Base-by-base conservation (phyloP, 2,113 vertebrate genomes). In the Hypomesus transpacificus region DNA sequence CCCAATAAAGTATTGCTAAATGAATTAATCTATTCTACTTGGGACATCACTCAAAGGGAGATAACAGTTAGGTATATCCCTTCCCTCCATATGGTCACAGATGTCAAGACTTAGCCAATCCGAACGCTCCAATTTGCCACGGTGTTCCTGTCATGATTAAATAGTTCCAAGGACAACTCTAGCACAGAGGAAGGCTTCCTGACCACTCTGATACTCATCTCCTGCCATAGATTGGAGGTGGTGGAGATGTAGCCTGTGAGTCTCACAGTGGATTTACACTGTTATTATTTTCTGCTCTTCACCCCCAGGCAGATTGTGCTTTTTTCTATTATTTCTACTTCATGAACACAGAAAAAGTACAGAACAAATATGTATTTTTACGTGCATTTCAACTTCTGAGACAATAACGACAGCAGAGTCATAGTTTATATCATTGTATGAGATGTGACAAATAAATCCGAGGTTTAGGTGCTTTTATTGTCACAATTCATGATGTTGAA, bases 1-100 rank as follows among this genome's bases (percentile, higher is more conserved):
- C 81, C 85, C 82, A 91, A 91, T 91, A 92, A 92, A 90, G 84
- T 80, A 80, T 79, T 79, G 77, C 83, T 89, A 92, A 91, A 93
- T 90, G 87, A 93, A 91, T 90, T 88, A 92, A 93, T 93, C 88
- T 92, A 90, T 91, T 90, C 87, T 85, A 87, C 87, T 85, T 85
- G 80, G 86, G 85, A 90, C 90, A 91, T 92, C 89, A 90, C 84
- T 91, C 88, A 89, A 63, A 4, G 83, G 80, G 83, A 80, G 90
- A 91, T 92, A 89, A 88, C 87, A 88, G 88, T 84, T 82, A 87
- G 87, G 86, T 91, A 91, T 93, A 92, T 93, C 90, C 88, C 87
- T 90, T 83, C 83, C 88, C 81, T 84, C 90, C 90, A 92, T 89
- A 90, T 88, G 89, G 91, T 87, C 89, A 88, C 82, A 89, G 89